Conservation (phyloP, 2,888 invertebrate genomes). For the Drosophila robusta region DNA sequence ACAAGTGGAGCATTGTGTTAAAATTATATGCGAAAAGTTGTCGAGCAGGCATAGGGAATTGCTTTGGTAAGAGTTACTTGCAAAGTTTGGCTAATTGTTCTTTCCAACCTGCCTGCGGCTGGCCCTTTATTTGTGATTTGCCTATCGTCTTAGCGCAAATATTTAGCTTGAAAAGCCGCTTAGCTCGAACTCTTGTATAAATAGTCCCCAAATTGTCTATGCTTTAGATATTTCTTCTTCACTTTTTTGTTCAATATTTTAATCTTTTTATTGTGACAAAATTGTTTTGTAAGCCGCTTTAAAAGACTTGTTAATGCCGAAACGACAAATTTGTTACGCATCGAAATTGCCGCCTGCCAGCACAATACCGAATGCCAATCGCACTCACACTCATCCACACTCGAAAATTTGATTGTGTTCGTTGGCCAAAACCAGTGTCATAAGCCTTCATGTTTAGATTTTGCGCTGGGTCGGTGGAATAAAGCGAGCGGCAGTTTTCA, state of each 20-base stretch:
- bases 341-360: conserved; percentile 13
- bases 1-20: conserved; percentile 27
- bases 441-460: conserved; percentile 55
- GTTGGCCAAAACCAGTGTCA: conserved; percentile 26
- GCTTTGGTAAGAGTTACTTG: neutral
- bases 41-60: conserved; percentile 1
- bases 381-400: neutral
- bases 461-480: neutral
- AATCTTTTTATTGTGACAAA: conserved; percentile 55
- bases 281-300: conserved; percentile 70
- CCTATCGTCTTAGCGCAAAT: conserved; percentile 4
- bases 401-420: conserved; percentile 18
- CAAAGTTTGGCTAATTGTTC: conserved; percentile 42
- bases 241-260: conserved; percentile 3
- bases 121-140: conserved; percentile 14
- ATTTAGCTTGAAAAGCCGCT: conserved; percentile 39
- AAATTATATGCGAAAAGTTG: conserved; percentile 48
- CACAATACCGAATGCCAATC: conserved; percentile 16
- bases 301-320: conserved; percentile 60
- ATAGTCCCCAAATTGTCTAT: conserved; percentile 11
- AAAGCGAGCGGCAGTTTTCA: conserved; percentile 10
- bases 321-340: conserved; percentile 55
- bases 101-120: conserved; percentile 3
- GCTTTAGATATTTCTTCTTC: conserved; percentile 17
- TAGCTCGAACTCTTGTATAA: conserved; percentile 15